Evolutionary conservation across 2,113 vertebrate genomes (phyloP).

Genomic region (Lutjanus erythropterus): DNA sequence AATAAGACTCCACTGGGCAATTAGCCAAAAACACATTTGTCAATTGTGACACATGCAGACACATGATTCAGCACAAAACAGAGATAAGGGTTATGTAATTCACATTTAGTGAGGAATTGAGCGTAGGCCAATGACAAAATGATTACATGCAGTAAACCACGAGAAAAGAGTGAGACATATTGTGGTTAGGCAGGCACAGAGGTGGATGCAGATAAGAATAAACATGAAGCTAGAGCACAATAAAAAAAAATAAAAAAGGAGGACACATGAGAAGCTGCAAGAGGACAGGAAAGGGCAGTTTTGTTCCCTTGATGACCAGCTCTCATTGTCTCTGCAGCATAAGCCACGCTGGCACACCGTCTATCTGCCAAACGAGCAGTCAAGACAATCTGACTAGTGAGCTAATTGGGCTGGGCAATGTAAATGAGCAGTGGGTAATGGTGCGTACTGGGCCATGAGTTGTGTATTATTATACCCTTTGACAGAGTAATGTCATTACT

Average conservation of each 20-base stretch:
- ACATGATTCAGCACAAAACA: slow-evolving; percentile 5
- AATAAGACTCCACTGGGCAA: not conserved
- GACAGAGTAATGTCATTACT: not conserved
- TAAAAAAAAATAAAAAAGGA: too few species aligned
- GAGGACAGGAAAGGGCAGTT: slow-evolving; percentile 3
- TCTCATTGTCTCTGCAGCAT: slow-evolving; percentile 7
- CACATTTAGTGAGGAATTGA: not conserved
- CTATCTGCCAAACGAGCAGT: not conserved
- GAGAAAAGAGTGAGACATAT: not conserved
- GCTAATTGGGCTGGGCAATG: slow-evolving; percentile 23
- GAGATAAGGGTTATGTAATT: not conserved
- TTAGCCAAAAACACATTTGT: slow-evolving; percentile 2
- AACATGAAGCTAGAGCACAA: not conserved
- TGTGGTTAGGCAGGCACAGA: not conserved
- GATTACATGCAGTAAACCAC: not conserved
- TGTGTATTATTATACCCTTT: not conserved
- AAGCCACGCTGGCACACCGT: not conserved
- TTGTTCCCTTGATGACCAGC: not conserved
- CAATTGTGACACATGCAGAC: not conserved
- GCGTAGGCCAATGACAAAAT: not conserved
- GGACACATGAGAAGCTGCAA: not conserved
- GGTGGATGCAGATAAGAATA: not conserved
- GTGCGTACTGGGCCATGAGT: not conserved
- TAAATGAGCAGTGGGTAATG: slow-evolving; percentile 10
- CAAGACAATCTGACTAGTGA: not conserved